These are phyloP conservation scores for Megaceryle alcyon DNA, from an alignment of 2,797 vertebrate species.

Conservation along the genomic window DNA sequence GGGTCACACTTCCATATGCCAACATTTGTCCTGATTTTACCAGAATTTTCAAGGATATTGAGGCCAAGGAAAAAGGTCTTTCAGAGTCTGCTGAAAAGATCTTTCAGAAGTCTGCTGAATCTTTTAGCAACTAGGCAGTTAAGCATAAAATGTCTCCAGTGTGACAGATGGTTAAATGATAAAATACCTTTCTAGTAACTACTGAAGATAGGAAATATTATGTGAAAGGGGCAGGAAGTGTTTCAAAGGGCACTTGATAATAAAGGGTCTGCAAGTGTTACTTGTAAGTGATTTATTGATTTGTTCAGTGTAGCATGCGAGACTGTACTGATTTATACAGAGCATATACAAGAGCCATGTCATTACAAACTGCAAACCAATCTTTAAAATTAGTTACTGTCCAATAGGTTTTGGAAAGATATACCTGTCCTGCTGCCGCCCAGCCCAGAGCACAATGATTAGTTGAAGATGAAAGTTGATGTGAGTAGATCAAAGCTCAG, in stretches of 20 bases:
- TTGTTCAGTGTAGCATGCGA: slow-evolving; percentile 24
- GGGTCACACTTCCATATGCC: background rate
- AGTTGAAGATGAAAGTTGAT: slow-evolving; percentile 39
- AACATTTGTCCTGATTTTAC: background rate
- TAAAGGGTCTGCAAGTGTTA: slow-evolving; percentile 41
- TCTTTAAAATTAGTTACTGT: slow-evolving; percentile 67
- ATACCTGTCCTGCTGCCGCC: slow-evolving; percentile 47
- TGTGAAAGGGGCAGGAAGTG: slow-evolving; percentile 47
- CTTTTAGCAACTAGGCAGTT: background rate
- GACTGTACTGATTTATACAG: slow-evolving; percentile 53
- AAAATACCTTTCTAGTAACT: slow-evolving; percentile 21
- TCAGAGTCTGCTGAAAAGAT: background rate
- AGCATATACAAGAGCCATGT: slow-evolving; percentile 16
- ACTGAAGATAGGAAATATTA: slow-evolving; percentile 39
- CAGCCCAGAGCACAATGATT: slow-evolving; percentile 3
- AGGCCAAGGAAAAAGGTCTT: background rate
- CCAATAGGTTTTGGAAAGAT: slow-evolving; percentile 43
- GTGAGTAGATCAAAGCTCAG: slow-evolving; percentile 45
- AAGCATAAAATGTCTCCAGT: background rate
- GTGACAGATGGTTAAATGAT: slow-evolving; percentile 45
- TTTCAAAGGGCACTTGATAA: slow-evolving; percentile 64
- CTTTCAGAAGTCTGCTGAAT: background rate
- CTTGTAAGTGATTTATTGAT: slow-evolving; percentile 62
- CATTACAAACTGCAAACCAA: slow-evolving; percentile 55
- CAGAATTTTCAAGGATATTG: background rate